phyloP scores from a whole-genome alignment of 2,888 invertebrate species.

The Chrysolina americana region DNA sequence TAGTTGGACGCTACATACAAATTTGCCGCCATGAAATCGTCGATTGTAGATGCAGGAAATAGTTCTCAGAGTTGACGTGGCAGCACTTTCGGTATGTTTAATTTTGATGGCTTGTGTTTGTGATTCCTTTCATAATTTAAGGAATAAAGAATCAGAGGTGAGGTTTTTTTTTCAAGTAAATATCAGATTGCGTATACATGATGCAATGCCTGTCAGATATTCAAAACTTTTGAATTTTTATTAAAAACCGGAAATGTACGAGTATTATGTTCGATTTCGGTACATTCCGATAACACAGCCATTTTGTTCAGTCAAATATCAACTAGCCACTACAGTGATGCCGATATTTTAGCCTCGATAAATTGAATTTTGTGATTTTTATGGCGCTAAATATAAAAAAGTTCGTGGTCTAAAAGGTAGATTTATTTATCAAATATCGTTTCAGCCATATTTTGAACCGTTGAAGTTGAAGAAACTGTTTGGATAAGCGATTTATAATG shows the following conservation, averaged over 20 bases:
- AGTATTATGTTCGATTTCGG: conserved; percentile 53
- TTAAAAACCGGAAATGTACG: conserved; percentile 40
- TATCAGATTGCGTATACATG: background rate
- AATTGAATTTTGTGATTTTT: conserved; percentile 39
- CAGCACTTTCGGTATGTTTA: conserved; percentile 62
- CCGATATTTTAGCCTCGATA: background rate
- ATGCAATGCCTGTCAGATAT: background rate
- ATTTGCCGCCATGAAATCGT: conserved; percentile 57
- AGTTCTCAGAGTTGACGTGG: conserved; percentile 52
- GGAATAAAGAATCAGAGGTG: conserved; percentile 53
- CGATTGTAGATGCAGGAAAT: conserved; percentile 7
- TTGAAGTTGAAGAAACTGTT: background rate
- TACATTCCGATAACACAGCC: conserved; percentile 57
- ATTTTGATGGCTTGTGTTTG: conserved; percentile 57
- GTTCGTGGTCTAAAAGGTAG: conserved; percentile 28
- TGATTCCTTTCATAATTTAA: conserved; percentile 57
- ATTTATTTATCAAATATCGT: conserved; percentile 20
- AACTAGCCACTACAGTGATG: conserved; percentile 26
- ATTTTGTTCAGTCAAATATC: conserved; percentile 53
- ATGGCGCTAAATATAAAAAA: conserved; percentile 57
- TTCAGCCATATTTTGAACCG: conserved; percentile 28
- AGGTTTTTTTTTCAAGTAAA: conserved; percentile 50
- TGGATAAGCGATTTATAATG: conserved; percentile 32
- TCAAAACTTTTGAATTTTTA: conserved; percentile 5
- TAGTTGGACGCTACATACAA: conserved; percentile 23